These are phyloP conservation scores for Nyctereutes procyonoides DNA, from an alignment of 2,113 vertebrate species.

Conservation along the genomic window DNA sequence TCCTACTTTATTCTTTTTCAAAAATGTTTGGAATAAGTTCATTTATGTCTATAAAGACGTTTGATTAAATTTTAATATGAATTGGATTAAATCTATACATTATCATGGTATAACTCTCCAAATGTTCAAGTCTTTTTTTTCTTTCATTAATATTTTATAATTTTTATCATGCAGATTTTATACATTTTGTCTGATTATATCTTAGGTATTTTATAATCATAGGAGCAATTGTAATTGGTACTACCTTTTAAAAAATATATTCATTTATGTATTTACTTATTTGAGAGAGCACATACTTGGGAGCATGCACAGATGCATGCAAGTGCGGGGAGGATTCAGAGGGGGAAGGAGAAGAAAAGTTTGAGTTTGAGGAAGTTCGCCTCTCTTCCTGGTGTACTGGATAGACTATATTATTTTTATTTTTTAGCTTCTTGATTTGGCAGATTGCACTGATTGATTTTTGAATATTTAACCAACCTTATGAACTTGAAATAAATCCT, in stretches of 20 bases:
- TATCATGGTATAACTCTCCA: constrained; percentile 4
- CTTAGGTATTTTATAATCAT: constrained; percentile 41
- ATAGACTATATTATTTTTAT: background rate
- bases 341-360: background rate
- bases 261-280: background rate
- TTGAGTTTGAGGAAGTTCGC: background rate
- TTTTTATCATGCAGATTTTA: background rate
- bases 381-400: background rate
- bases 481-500: background rate
- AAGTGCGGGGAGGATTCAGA: rapidly evolving
- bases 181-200: constrained; percentile 29
- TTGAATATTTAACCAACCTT: background rate
- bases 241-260: background rate
- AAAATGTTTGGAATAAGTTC: background rate
- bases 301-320: background rate
- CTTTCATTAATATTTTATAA: constrained; percentile 38
- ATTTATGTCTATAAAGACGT: constrained; percentile 32
- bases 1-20: background rate
- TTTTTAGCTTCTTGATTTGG: background rate
- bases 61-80: constrained; percentile 59
- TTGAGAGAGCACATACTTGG: background rate
- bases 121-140: constrained; percentile 39
- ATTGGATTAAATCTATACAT: constrained; percentile 14
- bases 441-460: constrained; percentile 15
- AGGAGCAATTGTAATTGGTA: background rate